Evolutionary conservation across 2,113 vertebrate genomes (phyloP).

Genomic region (Poecile atricapillus): DNA sequence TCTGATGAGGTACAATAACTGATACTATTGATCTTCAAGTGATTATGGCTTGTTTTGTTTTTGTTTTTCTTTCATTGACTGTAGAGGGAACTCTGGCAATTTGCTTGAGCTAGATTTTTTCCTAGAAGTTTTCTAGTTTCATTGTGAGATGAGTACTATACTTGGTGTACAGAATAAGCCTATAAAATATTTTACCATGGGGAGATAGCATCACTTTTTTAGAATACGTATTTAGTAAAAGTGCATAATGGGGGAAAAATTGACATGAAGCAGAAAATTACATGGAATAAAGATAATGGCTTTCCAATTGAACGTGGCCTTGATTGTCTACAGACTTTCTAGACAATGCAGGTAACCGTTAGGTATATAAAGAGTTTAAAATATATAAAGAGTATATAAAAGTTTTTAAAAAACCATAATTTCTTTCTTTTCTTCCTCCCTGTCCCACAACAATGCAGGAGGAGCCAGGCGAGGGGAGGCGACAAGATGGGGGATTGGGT

Average conservation of each 20-base stretch:
- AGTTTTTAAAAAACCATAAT: fast-evolving
- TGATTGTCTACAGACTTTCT: neutral
- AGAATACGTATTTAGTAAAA: neutral
- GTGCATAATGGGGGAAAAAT: fast-evolving
- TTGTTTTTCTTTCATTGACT: neutral
- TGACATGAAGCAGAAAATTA: neutral
- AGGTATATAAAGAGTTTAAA: neutral
- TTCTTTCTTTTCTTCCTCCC: neutral
- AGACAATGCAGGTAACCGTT: neutral
- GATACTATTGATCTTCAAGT: neutral
- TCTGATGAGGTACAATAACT: neutral
- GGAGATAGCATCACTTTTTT: neutral
- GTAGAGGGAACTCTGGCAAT: neutral
- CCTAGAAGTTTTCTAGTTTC: neutral
- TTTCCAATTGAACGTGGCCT: neutral
- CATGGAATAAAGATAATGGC: neutral
- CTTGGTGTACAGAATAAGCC: neutral
- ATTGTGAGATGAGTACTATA: neutral
- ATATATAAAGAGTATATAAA: neutral
- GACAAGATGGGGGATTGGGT: slow-evolving; percentile 37
- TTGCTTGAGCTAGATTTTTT: neutral
- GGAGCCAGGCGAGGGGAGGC: neutral
- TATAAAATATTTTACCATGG: neutral
- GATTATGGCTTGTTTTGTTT: neutral
- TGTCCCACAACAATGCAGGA: neutral